These are phyloP conservation scores for Alcis repandata DNA, from an alignment of 2,888 invertebrate genomes.

Conservation along the genomic window DNA sequence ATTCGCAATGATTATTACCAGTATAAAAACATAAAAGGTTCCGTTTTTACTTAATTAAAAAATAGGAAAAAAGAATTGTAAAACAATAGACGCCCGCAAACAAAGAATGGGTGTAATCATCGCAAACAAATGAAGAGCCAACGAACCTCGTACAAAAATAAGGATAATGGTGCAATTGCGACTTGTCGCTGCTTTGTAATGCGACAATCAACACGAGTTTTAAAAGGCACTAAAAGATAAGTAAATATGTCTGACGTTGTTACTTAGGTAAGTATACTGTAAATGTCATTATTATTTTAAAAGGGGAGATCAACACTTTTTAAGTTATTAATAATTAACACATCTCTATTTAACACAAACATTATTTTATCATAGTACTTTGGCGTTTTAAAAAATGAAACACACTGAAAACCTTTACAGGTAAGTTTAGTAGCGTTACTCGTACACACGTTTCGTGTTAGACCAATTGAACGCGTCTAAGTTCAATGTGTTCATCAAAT, in stretches of 20 bases:
- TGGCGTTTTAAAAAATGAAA: too few relatives aligned
- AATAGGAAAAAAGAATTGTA: conserved; percentile 37
- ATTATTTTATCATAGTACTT: too few relatives aligned
- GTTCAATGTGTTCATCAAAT: conserved; percentile 17
- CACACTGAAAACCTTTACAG: too few relatives aligned
- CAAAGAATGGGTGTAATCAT: conserved; percentile 68
- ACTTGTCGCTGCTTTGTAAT: conserved; percentile 1
- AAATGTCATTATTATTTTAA: too few relatives aligned
- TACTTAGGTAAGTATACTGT: too few relatives aligned
- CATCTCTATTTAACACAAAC: too few relatives aligned
- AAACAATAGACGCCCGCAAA: conserved; percentile 58
- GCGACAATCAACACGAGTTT: neutral
- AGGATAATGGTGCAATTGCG: conserved; percentile 21
- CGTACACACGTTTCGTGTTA: neutral
- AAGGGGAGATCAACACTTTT: too few relatives aligned
- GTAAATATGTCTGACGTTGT: too few relatives aligned
- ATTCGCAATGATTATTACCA: neutral
- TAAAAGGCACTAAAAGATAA: too few relatives aligned
- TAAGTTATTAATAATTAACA: too few relatives aligned
- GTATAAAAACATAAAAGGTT: neutral
- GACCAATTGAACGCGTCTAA: conserved; percentile 13
- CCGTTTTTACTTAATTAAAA: neutral
- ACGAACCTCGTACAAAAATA: conserved; percentile 49
- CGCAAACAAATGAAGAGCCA: conserved; percentile 66
- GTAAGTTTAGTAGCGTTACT: too few relatives aligned